These are phyloP conservation scores for Synanthedon myopaeformis DNA, from an alignment of 2,888 invertebrate species.

Conservation along the genomic window DNA sequence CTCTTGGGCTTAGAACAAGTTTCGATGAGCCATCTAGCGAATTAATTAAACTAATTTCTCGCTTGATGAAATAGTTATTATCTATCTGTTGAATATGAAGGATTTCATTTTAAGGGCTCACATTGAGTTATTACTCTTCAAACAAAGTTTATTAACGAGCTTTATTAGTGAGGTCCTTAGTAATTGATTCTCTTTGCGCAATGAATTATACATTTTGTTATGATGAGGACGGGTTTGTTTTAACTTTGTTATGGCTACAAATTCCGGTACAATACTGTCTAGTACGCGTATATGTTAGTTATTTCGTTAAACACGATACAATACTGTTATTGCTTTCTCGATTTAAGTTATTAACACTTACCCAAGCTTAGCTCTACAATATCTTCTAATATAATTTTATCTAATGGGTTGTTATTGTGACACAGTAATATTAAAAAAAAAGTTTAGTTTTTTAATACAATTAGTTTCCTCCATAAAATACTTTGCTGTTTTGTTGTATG, in stretches of 20 bases:
- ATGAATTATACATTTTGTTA: not conserved
- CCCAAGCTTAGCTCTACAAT: no score
- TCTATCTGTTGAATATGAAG: constrained; percentile 11
- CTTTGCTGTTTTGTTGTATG: no score
- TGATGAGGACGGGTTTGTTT: not conserved
- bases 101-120: constrained; percentile 11
- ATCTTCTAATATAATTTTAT: no score
- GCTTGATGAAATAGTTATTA: constrained; percentile 16
- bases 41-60: constrained; percentile 44
- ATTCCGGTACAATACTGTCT: not conserved
- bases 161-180: not conserved
- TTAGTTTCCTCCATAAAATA: no score
- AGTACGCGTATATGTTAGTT: no score
- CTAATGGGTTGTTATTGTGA: no score
- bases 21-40: constrained; percentile 28
- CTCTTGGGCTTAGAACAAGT: constrained; percentile 34
- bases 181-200: not conserved
- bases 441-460: no score
- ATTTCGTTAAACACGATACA: no score
- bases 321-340: no score
- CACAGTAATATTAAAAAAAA: no score
- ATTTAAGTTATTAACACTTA: no score
- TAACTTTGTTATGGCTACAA: not conserved
- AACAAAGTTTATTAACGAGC: constrained; percentile 2
- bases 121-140: constrained; percentile 14